Conservation (phyloP, 37 sponge, comb jelly and placozoan species). For the Geodia barretti region DNA sequence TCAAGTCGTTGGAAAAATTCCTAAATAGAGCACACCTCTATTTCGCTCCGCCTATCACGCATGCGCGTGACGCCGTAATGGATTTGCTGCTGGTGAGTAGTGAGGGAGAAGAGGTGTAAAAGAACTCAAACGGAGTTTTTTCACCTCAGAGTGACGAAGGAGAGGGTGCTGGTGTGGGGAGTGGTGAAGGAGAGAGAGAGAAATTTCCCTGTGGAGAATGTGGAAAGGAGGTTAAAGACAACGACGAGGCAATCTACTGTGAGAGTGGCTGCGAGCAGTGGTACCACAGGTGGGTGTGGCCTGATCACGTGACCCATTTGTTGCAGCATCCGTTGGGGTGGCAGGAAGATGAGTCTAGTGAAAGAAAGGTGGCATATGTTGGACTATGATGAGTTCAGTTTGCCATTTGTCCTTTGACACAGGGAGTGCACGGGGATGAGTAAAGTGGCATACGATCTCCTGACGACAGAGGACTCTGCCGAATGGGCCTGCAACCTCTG, state of each 20-base stretch:
- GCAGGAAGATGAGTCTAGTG: not conserved
- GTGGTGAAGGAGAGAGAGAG: not conserved
- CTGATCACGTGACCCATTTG: too few relatives aligned
- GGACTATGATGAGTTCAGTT: not conserved
- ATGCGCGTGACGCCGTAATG: too few relatives aligned
- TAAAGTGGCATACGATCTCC: slow-evolving; percentile 76
- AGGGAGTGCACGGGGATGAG: slow-evolving; percentile 83
- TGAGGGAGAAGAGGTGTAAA: too few relatives aligned
- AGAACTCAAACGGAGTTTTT: too few relatives aligned
- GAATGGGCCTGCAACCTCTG: slow-evolving; percentile 94
- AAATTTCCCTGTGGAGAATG: slow-evolving; percentile 86
- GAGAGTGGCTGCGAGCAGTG: slow-evolving; percentile 80
- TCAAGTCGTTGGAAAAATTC: too few relatives aligned
- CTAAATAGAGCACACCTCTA: too few relatives aligned
- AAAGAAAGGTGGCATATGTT: not conserved
- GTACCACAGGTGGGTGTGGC: slow-evolving; percentile 51
- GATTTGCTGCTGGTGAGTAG: too few relatives aligned
- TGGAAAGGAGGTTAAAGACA: slow-evolving; percentile 61
- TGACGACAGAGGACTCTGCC: slow-evolving; percentile 79
- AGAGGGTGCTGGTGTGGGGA: slow-evolving; percentile 14
- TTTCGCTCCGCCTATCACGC: too few relatives aligned
- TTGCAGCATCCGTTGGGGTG: too few relatives aligned
- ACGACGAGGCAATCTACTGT: slow-evolving; percentile 83
- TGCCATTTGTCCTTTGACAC: too few relatives aligned
- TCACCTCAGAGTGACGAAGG: slow-evolving; percentile 7